phyloP scores from a whole-genome alignment of 2,888 invertebrate genomes.

The Amaurobius ferox region DNA sequence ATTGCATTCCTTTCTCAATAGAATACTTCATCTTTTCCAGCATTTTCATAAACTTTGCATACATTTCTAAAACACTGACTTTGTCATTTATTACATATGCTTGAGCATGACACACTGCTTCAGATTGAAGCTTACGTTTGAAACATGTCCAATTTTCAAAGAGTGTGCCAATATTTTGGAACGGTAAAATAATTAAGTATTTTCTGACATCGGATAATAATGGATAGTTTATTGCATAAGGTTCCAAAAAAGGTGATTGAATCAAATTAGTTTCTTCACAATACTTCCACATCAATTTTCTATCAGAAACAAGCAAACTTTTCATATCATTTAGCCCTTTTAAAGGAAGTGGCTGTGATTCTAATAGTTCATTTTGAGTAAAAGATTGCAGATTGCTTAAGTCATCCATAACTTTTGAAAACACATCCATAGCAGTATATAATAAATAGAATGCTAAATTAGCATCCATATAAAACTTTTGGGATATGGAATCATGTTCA shows the following conservation, averaged over 20 bases:
- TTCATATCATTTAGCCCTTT: background rate
- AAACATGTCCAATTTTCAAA: background rate
- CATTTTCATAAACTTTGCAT: background rate
- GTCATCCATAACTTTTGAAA: background rate
- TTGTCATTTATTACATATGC: background rate
- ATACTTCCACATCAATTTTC: background rate
- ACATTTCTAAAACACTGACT: background rate
- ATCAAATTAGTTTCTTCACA: slow-evolving; percentile 11
- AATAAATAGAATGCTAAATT: background rate
- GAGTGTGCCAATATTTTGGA: slow-evolving; percentile 7
- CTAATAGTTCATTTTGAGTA: background rate
- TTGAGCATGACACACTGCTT: background rate
- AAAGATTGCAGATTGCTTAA: background rate
- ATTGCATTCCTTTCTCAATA: background rate
- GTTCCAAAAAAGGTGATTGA: background rate
- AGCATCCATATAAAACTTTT: slow-evolving; percentile 13
- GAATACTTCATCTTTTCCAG: background rate
- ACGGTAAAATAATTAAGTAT: background rate
- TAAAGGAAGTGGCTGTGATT: background rate
- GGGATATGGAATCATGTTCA: background rate
- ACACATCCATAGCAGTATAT: background rate
- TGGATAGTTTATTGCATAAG: background rate
- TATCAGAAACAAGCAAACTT: background rate
- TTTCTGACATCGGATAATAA: background rate
- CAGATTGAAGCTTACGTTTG: background rate